Percentiles rank a stretch among this genome's conserved stretches.
These are phyloP conservation scores for Gymnoscopelus microlampas DNA, from an alignment of 2,797 vertebrate genomes.

Conservation along the genomic window DNA sequence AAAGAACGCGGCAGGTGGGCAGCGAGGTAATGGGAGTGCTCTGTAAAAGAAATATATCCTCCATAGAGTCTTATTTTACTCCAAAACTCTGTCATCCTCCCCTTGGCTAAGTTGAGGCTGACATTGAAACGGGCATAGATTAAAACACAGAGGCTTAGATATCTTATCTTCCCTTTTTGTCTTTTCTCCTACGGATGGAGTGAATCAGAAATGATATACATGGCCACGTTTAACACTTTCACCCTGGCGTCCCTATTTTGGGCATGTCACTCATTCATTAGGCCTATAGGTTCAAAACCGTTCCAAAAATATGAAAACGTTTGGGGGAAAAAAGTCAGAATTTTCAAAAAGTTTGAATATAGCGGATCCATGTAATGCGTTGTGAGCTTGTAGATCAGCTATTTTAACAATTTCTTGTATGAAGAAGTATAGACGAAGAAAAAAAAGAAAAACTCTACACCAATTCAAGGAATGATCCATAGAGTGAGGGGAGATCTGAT, in stretches of 20 bases:
- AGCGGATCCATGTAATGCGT: too few species aligned
- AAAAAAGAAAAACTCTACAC: conserved; percentile 8
- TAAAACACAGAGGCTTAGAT: conserved; percentile 47
- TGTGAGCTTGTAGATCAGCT: too few species aligned
- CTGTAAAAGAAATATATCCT: conserved; percentile 13
- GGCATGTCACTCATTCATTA: too few species aligned
- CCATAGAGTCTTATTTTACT: conserved; percentile 17
- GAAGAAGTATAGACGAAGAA: conserved; percentile 56
- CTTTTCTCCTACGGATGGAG: neutral
- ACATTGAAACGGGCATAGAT: conserved; percentile 57
- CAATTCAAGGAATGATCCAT: conserved; percentile 51
- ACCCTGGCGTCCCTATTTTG: too few species aligned
- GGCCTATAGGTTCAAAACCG: too few species aligned
- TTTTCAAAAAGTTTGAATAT: too few species aligned
- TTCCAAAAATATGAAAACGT: too few species aligned
- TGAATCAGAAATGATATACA: conserved; percentile 64
- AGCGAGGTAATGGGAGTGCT: conserved; percentile 30
- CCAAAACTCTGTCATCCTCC: neutral
- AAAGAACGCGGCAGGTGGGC: conserved; percentile 36
- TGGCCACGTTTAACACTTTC: conserved; percentile 51
- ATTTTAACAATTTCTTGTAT: neutral
- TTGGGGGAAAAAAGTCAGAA: too few species aligned
- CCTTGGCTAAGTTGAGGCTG: conserved; percentile 44
- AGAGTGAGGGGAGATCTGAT: conserved; percentile 24
- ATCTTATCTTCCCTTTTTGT: neutral